Percentiles rank a stretch among this genome's conserved stretches.
Conservation (phyloP, 2,113 vertebrate genomes). For the Caranx melampygus region DNA sequence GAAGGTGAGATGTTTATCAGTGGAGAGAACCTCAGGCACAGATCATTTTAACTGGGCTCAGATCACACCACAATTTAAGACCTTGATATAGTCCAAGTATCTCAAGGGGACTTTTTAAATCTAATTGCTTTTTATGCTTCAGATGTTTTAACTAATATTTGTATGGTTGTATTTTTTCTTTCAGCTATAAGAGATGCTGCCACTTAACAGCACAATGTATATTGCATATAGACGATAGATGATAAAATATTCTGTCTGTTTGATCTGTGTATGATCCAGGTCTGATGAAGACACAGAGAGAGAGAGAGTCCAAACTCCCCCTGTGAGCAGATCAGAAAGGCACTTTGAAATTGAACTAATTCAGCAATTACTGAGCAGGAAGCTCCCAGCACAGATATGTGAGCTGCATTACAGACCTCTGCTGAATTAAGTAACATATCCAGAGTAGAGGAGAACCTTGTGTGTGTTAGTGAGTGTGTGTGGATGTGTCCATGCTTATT, state of each 20-base stretch:
- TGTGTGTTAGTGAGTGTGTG: neutral
- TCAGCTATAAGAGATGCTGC: too few relatives aligned
- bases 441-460: constrained; percentile 1
- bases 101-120: too few relatives aligned
- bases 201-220: too few relatives aligned
- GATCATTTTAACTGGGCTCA: neutral
- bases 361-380: constrained; percentile 71
- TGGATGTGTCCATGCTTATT: constrained; percentile 17
- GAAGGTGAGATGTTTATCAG: constrained; percentile 86
- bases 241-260: constrained; percentile 48
- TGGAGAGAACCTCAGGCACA: neutral
- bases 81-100: too few relatives aligned
- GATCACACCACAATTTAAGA: too few relatives aligned
- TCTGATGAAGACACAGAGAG: constrained; percentile 36
- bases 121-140: too few relatives aligned
- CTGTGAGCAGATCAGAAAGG: constrained; percentile 62
- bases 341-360: constrained; percentile 77
- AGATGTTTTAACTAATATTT: too few relatives aligned
- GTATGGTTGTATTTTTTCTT: too few relatives aligned
- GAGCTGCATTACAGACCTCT: constrained; percentile 47
- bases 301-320: constrained; percentile 25
- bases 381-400: constrained; percentile 63
- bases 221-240: neutral
- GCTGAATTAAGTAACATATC: constrained; percentile 48
- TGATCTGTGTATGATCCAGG: constrained; percentile 59